Evolutionary conservation across 2,888 invertebrate genomes (phyloP).

Genomic region (Emmelina monodactyla): DNA sequence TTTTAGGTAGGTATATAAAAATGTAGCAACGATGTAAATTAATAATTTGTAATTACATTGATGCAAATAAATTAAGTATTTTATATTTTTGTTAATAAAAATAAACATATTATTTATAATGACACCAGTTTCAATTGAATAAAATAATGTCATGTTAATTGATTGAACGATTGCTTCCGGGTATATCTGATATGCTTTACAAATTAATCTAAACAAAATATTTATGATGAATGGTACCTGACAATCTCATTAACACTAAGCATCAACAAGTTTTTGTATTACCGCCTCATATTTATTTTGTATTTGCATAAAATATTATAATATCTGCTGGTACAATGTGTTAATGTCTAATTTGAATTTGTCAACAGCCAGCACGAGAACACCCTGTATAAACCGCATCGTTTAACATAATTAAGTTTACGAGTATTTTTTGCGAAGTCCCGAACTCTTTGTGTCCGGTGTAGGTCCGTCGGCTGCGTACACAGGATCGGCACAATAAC

Average conservation of each 20-base stretch:
- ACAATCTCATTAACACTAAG: neutral
- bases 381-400: slow-evolving; percentile 28
- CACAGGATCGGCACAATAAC: slow-evolving; percentile 1
- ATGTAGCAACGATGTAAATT: too few relatives aligned
- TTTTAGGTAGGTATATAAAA: too few relatives aligned
- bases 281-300: neutral
- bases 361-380: slow-evolving; percentile 9
- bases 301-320: neutral
- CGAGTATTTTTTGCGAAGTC: slow-evolving; percentile 33
- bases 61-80: too few relatives aligned
- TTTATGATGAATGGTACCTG: too few relatives aligned
- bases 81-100: too few relatives aligned
- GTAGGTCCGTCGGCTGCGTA: slow-evolving; percentile 26
- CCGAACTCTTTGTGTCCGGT: slow-evolving; percentile 24
- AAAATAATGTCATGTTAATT: too few relatives aligned
- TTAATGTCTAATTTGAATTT: neutral
- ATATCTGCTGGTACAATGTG: neutral
- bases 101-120: too few relatives aligned
- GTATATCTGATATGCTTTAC: too few relatives aligned
- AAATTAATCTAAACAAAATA: too few relatives aligned
- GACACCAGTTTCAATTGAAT: too few relatives aligned
- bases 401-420: slow-evolving; percentile 29
- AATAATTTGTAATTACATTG: too few relatives aligned
- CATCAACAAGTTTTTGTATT: neutral
- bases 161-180: too few relatives aligned